Percentiles rank a stretch among this genome's conserved stretches.
Evolutionary conservation across 2,888 invertebrate genomes (phyloP).

Genomic region (Stenodera caucasica): DNA sequence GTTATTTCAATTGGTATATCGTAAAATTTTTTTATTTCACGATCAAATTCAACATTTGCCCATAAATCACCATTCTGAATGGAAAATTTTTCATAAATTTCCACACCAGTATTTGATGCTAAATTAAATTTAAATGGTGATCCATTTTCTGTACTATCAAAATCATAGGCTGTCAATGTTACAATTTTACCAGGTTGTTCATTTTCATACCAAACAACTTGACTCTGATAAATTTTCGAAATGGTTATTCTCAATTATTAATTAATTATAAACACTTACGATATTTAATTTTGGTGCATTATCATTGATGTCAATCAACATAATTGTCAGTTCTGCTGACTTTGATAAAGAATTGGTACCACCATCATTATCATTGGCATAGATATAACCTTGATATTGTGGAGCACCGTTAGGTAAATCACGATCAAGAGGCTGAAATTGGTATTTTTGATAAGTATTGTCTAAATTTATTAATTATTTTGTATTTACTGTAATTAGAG

Average conservation of each 20-base stretch:
- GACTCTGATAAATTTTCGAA: conserved; percentile 56
- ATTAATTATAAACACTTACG: conserved; percentile 52
- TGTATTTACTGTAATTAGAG: conserved; percentile 60
- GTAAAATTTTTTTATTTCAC: conserved; percentile 86
- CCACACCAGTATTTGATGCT: conserved; percentile 66
- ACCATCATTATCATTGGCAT: conserved; percentile 78
- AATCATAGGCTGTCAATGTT: conserved; percentile 73
- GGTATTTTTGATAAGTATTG: too few species aligned
- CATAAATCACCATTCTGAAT: conserved; percentile 67
- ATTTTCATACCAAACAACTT: conserved; percentile 85
- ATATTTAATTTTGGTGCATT: conserved; percentile 87
- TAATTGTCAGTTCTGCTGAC: conserved; percentile 68
- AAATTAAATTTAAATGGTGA: conserved; percentile 80
- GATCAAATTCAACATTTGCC: conserved; percentile 78
- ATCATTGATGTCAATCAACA: conserved; percentile 85
- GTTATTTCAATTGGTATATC: conserved; percentile 85
- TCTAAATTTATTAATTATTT: neutral
- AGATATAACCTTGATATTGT: conserved; percentile 72
- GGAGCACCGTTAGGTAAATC: conserved; percentile 87
- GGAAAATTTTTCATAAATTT: conserved; percentile 71
- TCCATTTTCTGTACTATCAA: conserved; percentile 81
- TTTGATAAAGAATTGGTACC: conserved; percentile 65
- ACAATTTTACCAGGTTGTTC: conserved; percentile 68
- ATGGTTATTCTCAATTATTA: neutral
- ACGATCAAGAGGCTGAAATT: conserved; percentile 73